These are phyloP conservation scores for Pseudomugil tenellus DNA, from an alignment of 2,797 vertebrate species.

Conservation along the genomic window DNA sequence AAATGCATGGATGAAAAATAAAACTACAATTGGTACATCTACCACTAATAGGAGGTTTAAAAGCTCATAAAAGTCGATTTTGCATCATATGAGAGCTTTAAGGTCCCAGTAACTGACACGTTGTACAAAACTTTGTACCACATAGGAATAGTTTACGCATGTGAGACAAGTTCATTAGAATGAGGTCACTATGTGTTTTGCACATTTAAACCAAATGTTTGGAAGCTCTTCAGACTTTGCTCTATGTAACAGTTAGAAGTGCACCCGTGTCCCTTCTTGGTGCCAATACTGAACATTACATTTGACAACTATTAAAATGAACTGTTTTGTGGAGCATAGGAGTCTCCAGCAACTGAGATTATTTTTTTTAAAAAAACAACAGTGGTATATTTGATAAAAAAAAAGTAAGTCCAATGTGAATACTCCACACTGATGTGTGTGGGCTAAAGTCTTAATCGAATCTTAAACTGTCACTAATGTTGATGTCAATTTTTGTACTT, in stretches of 20 bases:
- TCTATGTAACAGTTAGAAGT: neutral
- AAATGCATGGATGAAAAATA: no score
- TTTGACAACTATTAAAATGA: neutral
- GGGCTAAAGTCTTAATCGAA: neutral
- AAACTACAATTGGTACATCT: no score
- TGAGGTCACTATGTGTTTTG: conserved; percentile 3
- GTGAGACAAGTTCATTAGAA: neutral
- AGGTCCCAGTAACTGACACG: neutral
- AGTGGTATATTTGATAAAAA: neutral
- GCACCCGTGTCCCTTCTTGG: neutral
- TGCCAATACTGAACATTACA: neutral
- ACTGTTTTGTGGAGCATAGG: neutral
- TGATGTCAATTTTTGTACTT: neutral
- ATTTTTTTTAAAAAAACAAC: no score
- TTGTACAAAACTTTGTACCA: conserved; percentile 6
- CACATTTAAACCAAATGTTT: neutral
- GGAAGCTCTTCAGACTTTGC: neutral
- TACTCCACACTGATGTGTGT: neutral
- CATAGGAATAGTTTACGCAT: conserved; percentile 6
- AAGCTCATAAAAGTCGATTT: no score
- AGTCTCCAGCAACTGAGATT: no score
- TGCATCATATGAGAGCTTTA: no score
- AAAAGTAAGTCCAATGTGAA: neutral
- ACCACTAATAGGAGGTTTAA: no score
- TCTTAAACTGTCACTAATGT: neutral